These are phyloP conservation scores for Madoqua kirkii DNA, from an alignment of 2,113 vertebrate species.

Conservation along the genomic window DNA sequence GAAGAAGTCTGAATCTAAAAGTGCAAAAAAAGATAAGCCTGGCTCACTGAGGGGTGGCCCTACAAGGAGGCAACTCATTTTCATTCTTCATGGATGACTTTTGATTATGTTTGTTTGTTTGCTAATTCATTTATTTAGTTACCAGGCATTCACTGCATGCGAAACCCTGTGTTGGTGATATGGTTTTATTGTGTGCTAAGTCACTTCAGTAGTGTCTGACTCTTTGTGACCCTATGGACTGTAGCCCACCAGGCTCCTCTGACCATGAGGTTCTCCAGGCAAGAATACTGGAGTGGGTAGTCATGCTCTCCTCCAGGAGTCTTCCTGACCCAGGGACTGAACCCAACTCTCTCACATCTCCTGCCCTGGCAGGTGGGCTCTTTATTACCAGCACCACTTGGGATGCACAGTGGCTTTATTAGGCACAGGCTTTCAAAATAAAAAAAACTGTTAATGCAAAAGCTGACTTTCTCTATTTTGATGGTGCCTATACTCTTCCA, in stretches of 20 bases:
- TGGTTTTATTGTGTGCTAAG: background rate
- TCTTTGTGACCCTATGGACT: background rate
- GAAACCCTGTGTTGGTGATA: background rate
- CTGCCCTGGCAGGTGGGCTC: background rate
- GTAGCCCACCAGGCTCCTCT: background rate
- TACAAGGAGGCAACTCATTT: background rate
- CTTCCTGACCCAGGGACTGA: background rate
- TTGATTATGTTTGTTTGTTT: background rate
- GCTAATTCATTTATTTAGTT: background rate
- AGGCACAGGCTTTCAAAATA: background rate
- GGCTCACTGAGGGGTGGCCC: background rate
- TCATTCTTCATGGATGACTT: background rate
- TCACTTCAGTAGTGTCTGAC: fast-evolving
- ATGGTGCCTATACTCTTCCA: background rate
- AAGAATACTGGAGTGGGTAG: background rate
- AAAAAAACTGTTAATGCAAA: background rate
- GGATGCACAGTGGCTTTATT: background rate
- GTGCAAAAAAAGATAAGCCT: background rate
- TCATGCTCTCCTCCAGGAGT: background rate
- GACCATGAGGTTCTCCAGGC: background rate
- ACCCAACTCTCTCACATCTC: background rate
- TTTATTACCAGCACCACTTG: background rate
- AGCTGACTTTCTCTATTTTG: background rate
- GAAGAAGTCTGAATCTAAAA: conserved; percentile 44
- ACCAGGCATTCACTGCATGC: conserved; percentile 8